Conservation (phyloP, 1,140 invertebrate genomes). For the Rhopalosiphum padi region DNA sequence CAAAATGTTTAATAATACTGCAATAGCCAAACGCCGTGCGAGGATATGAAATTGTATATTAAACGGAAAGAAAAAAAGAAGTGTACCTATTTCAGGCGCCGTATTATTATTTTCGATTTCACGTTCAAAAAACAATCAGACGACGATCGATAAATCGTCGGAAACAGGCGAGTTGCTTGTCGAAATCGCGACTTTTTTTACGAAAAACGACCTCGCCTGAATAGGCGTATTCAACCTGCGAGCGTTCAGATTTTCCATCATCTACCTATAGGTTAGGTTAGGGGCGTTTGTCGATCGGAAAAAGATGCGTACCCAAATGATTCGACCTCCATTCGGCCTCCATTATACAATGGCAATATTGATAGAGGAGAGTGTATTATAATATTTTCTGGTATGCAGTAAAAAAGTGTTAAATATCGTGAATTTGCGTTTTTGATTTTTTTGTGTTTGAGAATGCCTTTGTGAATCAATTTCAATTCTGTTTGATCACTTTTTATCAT, state of each 20-base stretch:
- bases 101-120: neutral
- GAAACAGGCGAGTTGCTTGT: neutral
- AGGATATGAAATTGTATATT: too few species aligned
- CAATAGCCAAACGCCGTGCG: too few species aligned
- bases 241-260: neutral
- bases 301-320: neutral
- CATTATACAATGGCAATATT: too few species aligned
- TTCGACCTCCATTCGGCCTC: too few species aligned
- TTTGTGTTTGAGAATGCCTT: neutral
- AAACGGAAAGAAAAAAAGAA: too few species aligned
- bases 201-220: neutral
- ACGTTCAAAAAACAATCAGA: neutral
- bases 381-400: neutral
- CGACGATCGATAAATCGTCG: neutral
- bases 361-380: neutral
- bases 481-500: too few species aligned
- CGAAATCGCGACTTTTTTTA: neutral
- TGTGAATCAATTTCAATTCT: neutral
- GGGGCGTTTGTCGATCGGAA: neutral
- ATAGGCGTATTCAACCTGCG: neutral
- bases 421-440: neutral
- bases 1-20: too few species aligned
- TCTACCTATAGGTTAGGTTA: neutral
- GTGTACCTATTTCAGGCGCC: too few species aligned
- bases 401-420: neutral